Evolutionary conservation across 2,888 invertebrate species (phyloP).

Genomic region (Lochmaea crataegi): DNA sequence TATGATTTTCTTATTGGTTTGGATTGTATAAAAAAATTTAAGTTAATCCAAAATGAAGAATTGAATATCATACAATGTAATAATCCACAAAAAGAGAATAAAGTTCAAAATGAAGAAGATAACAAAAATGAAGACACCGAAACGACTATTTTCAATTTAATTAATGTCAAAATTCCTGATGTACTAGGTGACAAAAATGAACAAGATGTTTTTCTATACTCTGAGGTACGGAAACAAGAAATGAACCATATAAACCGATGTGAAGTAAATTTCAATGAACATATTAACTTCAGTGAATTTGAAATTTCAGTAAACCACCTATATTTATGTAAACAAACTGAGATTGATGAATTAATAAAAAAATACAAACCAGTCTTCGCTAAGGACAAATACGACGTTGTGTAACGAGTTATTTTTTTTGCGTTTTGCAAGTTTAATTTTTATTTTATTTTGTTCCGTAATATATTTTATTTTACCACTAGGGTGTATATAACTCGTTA

Average conservation of each 20-base stretch:
- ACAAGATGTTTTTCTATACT: not conserved
- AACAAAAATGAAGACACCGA: too few species aligned
- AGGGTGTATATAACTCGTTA: too few species aligned
- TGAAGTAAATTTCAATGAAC: slow-evolving; percentile 39
- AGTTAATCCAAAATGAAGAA: slow-evolving; percentile 16
- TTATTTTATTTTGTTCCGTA: too few species aligned
- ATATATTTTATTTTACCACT: too few species aligned
- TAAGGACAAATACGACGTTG: slow-evolving; percentile 44
- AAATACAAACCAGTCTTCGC: slow-evolving; percentile 41
- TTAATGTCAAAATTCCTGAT: too few species aligned
- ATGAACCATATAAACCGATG: not conserved
- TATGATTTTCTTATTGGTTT: not conserved
- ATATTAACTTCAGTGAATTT: slow-evolving; percentile 33
- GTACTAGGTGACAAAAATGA: too few species aligned
- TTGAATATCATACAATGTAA: slow-evolving; percentile 2
- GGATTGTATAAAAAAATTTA: slow-evolving; percentile 2
- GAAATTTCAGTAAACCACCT: slow-evolving; percentile 37
- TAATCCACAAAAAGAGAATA: too few species aligned
- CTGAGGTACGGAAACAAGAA: too few species aligned
- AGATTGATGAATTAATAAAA: slow-evolving; percentile 38
- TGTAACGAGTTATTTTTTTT: too few species aligned
- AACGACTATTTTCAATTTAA: too few species aligned
- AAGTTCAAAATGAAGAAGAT: too few species aligned
- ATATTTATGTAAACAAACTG: slow-evolving; percentile 19
- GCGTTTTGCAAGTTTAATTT: too few species aligned